These are phyloP conservation scores for Prietella phreatophila DNA, from an alignment of 2,113 vertebrate species.

Conservation along the genomic window DNA sequence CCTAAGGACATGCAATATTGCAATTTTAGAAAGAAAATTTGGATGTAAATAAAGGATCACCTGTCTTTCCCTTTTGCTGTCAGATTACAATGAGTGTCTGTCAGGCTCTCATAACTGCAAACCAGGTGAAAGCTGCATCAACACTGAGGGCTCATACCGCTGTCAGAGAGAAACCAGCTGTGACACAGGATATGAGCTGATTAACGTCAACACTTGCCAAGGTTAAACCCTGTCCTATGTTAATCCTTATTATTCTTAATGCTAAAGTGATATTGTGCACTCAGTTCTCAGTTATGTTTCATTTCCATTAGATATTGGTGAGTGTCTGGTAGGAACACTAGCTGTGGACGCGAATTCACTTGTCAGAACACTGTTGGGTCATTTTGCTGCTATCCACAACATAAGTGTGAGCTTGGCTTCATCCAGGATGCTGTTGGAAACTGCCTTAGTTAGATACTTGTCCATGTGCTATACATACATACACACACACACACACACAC, in stretches of 20 bases:
- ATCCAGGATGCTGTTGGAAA: conserved; percentile 94
- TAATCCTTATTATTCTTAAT: background rate
- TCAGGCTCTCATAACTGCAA: conserved; percentile 79
- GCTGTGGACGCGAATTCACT: conserved; percentile 86
- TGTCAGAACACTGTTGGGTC: conserved; percentile 97
- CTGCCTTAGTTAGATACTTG: conserved; percentile 82
- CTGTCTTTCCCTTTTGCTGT: background rate
- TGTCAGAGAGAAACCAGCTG: conserved; percentile 94
- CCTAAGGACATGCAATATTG: background rate
- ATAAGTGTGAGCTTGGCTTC: conserved; percentile 84
- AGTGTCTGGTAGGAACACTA: conserved; percentile 89
- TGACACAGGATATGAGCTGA: conserved; percentile 94
- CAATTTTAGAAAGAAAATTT: background rate
- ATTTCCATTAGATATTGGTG: conserved; percentile 86
- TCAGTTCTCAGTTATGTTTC: background rate
- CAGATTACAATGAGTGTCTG: conserved; percentile 93
- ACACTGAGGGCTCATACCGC: conserved; percentile 85
- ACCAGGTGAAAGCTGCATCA: conserved; percentile 86
- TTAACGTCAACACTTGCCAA: conserved; percentile 88
- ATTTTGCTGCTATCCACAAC: conserved; percentile 88
- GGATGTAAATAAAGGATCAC: background rate
- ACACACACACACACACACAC: too few relatives aligned
- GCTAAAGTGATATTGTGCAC: background rate
- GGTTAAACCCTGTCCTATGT: conserved; percentile 66
- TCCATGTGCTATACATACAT: background rate